Evolutionary conservation across 2,113 vertebrate species (phyloP), one percentile per base, ranked within the genome.

Genomic region (Xiphorhynchus elegans): DNA sequence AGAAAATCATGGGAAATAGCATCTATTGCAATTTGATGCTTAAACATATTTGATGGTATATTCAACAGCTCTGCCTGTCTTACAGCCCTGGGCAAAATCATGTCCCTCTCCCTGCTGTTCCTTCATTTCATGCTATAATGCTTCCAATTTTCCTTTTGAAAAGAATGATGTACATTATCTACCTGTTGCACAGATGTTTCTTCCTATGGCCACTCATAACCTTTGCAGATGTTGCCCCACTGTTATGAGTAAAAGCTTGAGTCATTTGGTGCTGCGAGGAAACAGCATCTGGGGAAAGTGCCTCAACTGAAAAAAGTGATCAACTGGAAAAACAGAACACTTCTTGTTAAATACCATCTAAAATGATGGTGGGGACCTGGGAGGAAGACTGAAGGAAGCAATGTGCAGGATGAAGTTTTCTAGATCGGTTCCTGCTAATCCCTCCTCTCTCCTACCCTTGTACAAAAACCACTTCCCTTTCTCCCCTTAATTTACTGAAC

Each of bases 111-210:
- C 94, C 95, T 96, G 89, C 93, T 95, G 87, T 87, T 96, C 62
- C 89, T 96, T 96, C 84, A 96, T 97, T 96, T 96, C 94, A 97
- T 91, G 95, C 84, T 93, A 39, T 93, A 82, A 87, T 76, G 91
- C 91, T 95, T 95, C 84, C 89, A 94, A 35, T 94, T 89, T 77
- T 84, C 87, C 58, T 73, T 75, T 78, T 53, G 60, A 84, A 82
- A 89, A 59, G 80, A 95, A 93, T 89, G 84, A 87, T 62, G 84
- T 66, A 89, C 53, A 76, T 94, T 87, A 93, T 68, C 84, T 95
- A 94, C 89, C 66, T 96, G 88, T 91, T 94, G 84, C 74, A 74
- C 50, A 85, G 81, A 92, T 87, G 67, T 50, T 63, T 44, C 68
- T 87, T 94, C 33, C 74, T 52, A 64, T 74, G 75, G 73, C 78